These are phyloP conservation scores for Lomographa bimaculata DNA, from an alignment of 2,888 invertebrate genomes.

Conservation along the genomic window DNA sequence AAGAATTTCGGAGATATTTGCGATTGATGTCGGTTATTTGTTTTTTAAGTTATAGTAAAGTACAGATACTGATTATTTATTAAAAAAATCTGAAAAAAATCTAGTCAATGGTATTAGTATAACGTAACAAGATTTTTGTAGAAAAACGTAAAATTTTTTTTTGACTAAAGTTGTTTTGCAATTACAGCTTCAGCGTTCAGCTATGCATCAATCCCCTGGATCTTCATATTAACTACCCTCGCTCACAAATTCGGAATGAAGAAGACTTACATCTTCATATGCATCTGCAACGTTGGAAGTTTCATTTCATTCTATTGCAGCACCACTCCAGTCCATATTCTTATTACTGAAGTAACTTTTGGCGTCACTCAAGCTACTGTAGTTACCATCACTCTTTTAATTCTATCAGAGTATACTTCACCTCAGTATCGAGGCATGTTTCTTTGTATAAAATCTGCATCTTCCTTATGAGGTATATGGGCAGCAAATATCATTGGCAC, in stretches of 20 bases:
- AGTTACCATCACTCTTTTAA: neutral
- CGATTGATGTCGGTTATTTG: too few relatives aligned
- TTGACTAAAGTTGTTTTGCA: too few relatives aligned
- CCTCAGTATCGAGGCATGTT: conserved; percentile 1
- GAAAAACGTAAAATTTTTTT: too few relatives aligned
- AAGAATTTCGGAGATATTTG: too few relatives aligned
- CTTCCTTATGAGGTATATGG: neutral
- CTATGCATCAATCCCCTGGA: neutral
- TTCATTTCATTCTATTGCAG: neutral
- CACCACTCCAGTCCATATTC: neutral
- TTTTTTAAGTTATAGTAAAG: too few relatives aligned
- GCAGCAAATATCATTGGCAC: neutral
- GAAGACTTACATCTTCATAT: conserved; percentile 1
- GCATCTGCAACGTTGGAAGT: neutral
- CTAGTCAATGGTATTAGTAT: too few relatives aligned
- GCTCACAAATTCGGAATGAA: neutral
- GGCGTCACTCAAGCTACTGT: neutral
- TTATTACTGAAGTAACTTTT: neutral
- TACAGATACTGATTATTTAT: too few relatives aligned
- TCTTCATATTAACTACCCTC: neutral
- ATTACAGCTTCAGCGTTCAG: neutral
- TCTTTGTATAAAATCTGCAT: neutral
- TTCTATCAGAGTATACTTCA: conserved; percentile 1
- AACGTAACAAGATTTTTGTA: too few relatives aligned
- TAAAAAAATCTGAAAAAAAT: too few relatives aligned